These are phyloP conservation scores for Pachydiplax longipennis DNA, from an alignment of 2,888 invertebrate species.

Conservation along the genomic window DNA sequence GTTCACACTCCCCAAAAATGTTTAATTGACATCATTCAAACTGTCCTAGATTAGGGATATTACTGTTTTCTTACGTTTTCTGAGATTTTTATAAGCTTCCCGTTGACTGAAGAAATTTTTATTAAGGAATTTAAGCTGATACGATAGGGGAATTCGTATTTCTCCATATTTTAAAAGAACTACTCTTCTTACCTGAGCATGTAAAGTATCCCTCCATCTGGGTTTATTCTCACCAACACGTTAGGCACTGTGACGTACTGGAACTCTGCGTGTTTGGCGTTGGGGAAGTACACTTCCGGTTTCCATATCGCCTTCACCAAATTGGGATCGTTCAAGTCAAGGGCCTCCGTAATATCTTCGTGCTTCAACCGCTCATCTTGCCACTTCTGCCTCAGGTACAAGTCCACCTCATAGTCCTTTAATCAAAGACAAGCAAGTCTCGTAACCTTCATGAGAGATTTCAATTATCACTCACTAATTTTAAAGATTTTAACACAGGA, in stretches of 20 bases:
- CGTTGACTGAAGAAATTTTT: too few species aligned
- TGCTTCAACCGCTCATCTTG: conserved; percentile 60
- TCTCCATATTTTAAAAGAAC: too few species aligned
- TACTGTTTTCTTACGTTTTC: too few species aligned
- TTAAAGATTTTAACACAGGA: neutral
- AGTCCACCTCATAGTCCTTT: conserved; percentile 63
- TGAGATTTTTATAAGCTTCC: too few species aligned
- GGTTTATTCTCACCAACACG: conserved; percentile 62
- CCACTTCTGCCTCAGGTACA: conserved; percentile 63
- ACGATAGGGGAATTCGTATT: too few species aligned
- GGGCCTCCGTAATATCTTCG: conserved; percentile 58
- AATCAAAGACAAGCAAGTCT: neutral
- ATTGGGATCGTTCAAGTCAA: conserved; percentile 62
- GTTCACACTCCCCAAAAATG: too few species aligned
- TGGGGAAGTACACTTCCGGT: conserved; percentile 62
- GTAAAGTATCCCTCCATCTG: conserved; percentile 61
- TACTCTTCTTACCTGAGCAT: conserved; percentile 59
- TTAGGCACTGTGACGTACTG: conserved; percentile 64
- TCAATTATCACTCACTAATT: too few species aligned
- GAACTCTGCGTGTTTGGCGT: conserved; percentile 62
- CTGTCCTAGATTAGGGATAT: too few species aligned
- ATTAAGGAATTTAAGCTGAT: too few species aligned
- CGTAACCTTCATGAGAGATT: too few species aligned
- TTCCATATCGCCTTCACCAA: conserved; percentile 62
- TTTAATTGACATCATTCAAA: too few species aligned